phyloP scores from a whole-genome alignment of 2,797 vertebrate genomes.

The Anisognathus igniventris region DNA sequence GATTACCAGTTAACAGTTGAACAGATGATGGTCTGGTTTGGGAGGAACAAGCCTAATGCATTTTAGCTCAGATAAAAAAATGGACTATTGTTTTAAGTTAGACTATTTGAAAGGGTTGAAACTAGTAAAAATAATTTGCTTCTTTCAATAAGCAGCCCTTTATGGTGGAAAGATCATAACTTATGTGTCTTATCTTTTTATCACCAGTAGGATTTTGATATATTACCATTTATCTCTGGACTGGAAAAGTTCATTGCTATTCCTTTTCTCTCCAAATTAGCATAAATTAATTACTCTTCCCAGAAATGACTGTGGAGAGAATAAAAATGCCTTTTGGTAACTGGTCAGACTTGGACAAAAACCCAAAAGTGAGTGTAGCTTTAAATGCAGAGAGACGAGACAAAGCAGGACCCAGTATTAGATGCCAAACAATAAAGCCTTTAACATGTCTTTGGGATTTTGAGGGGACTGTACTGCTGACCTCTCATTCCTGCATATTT shows the following conservation, averaged over 20 bases:
- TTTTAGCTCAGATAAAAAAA: neutral
- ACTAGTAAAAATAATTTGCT: neutral
- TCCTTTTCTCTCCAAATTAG: slow-evolving; percentile 35
- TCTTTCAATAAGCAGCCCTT: neutral
- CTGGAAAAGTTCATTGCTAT: slow-evolving; percentile 27
- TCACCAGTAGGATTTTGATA: neutral
- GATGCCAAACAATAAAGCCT: slow-evolving; percentile 46
- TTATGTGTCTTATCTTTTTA: slow-evolving; percentile 17
- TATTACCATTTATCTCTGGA: neutral
- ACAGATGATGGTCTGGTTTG: neutral
- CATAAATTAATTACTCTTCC: slow-evolving; percentile 39
- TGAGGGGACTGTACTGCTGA: slow-evolving; percentile 23
- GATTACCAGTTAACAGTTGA: neutral
- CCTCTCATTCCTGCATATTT: slow-evolving; percentile 63
- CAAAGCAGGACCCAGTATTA: slow-evolving; percentile 26
- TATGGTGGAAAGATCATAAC: neutral
- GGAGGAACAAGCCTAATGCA: neutral
- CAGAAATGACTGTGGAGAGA: slow-evolving; percentile 1
- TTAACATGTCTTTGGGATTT: slow-evolving; percentile 32
- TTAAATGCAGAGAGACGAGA: slow-evolving; percentile 20
- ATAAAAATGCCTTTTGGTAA: slow-evolving; percentile 46
- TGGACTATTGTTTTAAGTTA: neutral
- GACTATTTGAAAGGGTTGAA: neutral
- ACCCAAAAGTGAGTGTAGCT: neutral
- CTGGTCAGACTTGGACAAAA: slow-evolving; percentile 8